phyloP scores from a whole-genome alignment of 2,113 vertebrate genomes.

The Leucoraja erinaceus region DNA sequence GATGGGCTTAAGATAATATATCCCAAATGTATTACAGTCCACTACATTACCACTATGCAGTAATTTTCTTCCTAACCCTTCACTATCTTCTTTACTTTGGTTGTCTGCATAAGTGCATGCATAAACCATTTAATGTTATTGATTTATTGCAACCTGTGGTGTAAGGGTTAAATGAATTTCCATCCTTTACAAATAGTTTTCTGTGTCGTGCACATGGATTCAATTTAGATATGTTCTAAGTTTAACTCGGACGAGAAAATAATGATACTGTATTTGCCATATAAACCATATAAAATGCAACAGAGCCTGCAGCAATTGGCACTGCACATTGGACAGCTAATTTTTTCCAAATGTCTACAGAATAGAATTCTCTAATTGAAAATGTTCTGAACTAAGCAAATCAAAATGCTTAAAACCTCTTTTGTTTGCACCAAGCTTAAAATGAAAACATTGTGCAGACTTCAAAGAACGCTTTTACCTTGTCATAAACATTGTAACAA shows the following conservation, averaged over 20 bases:
- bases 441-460: background rate
- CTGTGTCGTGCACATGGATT: background rate
- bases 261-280: constrained; percentile 8
- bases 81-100: no score
- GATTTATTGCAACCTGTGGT: background rate
- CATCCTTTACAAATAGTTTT: background rate
- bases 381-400: background rate
- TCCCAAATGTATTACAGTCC: no score
- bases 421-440: background rate
- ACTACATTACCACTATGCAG: no score
- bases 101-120: background rate
- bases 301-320: constrained; percentile 10
- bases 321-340: background rate
- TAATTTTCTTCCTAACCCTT: no score
- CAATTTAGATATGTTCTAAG: background rate
- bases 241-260: background rate
- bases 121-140: background rate
- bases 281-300: background rate
- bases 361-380: background rate
- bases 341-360: constrained; percentile 16
- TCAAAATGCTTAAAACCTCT: background rate
- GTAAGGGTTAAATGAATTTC: background rate
- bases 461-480: background rate
- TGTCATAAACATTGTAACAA: background rate
- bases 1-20: no score